Evolutionary conservation across 1,140 invertebrate species (phyloP), one percentile per base, ranked within the genome.

Genomic region (Heliothis virescens): DNA sequence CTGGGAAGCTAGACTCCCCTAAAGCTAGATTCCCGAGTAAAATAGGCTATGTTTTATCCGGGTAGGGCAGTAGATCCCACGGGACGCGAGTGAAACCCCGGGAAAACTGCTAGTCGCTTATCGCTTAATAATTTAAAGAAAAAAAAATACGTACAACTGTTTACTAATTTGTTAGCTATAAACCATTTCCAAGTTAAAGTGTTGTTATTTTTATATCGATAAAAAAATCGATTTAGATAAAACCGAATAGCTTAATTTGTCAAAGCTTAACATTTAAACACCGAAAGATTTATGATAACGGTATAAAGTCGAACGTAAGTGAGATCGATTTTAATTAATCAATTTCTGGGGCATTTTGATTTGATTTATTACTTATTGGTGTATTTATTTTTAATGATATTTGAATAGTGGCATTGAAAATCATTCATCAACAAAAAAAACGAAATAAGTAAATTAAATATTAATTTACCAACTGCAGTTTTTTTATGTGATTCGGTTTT

Each of bases 241-340:
- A 80, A 63, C 48, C 41, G 59, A 77, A 81, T 72, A 76, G 57
- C 55, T 81, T 75, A 81, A 81, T 81, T 81, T 81, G 79, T 81
- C 79, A 81, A 69, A 81, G 47, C 52, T 62, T 26, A 77, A 62
- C 47, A 76, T 76, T 76, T 76, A 53, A 76, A 76, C 57, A 75
- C 59, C 74, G 47, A 47, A 12, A 65, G 74, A 76, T 76, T 65
- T 65, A 65, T 29, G 74, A 76, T 76, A 76, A 63, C 74, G 74
- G 60, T 76, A 76, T 65, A 60, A 48, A 52, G 21, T 21, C 59
- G 47, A 15, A 50, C 59, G 47, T 76, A 62, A 62, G 48, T 63
- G 74, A 53, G 47, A 65, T 65, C 34, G 74, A 65, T 62, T 53
- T 53, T 65, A 76, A 75, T 75, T 75, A 63, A 76, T 76, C 74